A percentile compares a stretch with the other conserved stretches of the same genome.
These are phyloP conservation scores for Ciconia nigra DNA, from an alignment of 2,797 vertebrate species.

Conservation along the genomic window DNA sequence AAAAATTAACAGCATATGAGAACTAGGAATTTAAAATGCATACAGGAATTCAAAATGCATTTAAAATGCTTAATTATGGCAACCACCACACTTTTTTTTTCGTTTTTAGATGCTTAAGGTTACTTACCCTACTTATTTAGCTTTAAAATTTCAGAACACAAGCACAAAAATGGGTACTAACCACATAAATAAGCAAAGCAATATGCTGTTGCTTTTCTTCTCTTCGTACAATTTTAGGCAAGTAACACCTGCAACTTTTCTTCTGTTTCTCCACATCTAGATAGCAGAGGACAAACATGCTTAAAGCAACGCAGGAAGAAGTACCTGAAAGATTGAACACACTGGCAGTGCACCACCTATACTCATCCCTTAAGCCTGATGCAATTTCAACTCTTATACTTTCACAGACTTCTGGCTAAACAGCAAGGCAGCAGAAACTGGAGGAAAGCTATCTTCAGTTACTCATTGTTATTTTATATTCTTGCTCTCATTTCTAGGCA, in stretches of 20 bases:
- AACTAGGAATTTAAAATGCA: not conserved
- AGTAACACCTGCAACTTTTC: not conserved
- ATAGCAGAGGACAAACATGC: not conserved
- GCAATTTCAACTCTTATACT: not conserved
- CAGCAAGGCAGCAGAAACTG: fast-evolving
- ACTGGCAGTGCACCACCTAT: not conserved
- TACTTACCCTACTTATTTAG: not conserved
- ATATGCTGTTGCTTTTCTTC: not conserved
- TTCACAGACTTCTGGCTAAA: not conserved
- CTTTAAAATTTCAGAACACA: not conserved
- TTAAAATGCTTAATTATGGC: not conserved
- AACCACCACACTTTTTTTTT: not conserved
- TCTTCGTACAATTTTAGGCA: not conserved
- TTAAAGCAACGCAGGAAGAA: not conserved
- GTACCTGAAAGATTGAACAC: not conserved
- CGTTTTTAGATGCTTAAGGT: not conserved
- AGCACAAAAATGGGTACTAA: not conserved
- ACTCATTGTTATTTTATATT: not conserved
- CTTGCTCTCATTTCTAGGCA: not conserved
- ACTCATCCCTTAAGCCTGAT: not conserved
- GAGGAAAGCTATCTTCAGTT: not conserved
- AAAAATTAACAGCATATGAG: not conserved
- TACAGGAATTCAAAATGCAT: not conserved
- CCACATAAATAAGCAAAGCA: not conserved
- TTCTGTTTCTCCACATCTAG: not conserved